A percentile compares a stretch with the other conserved stretches of the same genome.
These are phyloP conservation scores for Ophiothrix spiculata DNA, from an alignment of 35 echinoderm and acorn worm species.

Conservation along the genomic window DNA sequence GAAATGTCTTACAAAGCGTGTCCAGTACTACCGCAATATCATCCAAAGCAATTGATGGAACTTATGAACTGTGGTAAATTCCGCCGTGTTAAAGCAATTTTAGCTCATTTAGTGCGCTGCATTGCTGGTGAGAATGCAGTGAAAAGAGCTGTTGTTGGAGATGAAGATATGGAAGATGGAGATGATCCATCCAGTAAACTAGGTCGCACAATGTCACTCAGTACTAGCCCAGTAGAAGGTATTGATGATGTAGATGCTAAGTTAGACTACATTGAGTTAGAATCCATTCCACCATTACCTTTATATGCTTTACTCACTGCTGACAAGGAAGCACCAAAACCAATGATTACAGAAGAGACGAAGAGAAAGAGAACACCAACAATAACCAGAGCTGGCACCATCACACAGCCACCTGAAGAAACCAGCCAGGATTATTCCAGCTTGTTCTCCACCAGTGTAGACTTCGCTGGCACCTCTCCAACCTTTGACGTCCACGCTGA, in stretches of 20 bases:
- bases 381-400: slow-evolving; percentile 32
- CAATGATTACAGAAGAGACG: slow-evolving; percentile 35
- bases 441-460: slow-evolving; percentile 70
- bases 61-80: slow-evolving; percentile 95
- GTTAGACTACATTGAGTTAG: slow-evolving; percentile 91
- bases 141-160: slow-evolving; percentile 54
- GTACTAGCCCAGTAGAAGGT: slow-evolving; percentile 83
- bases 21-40: slow-evolving; percentile 93
- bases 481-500: slow-evolving; percentile 50
- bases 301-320: slow-evolving; percentile 83
- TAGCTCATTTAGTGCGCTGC: slow-evolving; percentile 89
- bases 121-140: slow-evolving; percentile 86
- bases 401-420: slow-evolving; percentile 26
- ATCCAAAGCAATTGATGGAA: slow-evolving; percentile 89
- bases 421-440: slow-evolving; percentile 66
- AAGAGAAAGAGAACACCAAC: slow-evolving; percentile 20
- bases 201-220: slow-evolving; percentile 38
- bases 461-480: slow-evolving; percentile 24
- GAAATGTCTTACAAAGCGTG: slow-evolving; percentile 74
- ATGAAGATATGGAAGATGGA: slow-evolving; percentile 34
- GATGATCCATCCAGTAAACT: slow-evolving; percentile 40
- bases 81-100: slow-evolving; percentile 89
- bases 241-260: slow-evolving; percentile 51
- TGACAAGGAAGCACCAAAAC: slow-evolving; percentile 44
- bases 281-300: slow-evolving; percentile 86